Evolutionary conservation across 2,797 vertebrate genomes (phyloP).

Genomic region (Phoeniculus purpureus): DNA sequence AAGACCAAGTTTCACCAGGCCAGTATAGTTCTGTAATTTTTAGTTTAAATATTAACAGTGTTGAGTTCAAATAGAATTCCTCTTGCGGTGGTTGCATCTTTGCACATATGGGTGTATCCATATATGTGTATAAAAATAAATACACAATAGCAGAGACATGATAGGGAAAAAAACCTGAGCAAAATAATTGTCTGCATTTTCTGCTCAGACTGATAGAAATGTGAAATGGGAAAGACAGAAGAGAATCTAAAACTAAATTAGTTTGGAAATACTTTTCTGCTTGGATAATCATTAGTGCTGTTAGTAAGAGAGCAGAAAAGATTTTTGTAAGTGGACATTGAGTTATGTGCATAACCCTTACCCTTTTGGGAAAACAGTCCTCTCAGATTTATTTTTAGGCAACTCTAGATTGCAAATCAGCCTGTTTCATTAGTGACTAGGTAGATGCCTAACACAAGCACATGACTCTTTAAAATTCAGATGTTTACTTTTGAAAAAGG

Average conservation of each 20-base stretch:
- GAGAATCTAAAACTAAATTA: neutral
- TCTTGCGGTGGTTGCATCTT: neutral
- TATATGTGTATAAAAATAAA: neutral
- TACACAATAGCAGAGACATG: neutral
- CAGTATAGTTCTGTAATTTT: neutral
- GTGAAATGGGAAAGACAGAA: neutral
- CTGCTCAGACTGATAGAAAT: neutral
- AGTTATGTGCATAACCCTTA: conserved; percentile 1
- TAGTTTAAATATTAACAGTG: neutral
- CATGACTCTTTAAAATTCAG: neutral
- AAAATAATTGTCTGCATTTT: neutral
- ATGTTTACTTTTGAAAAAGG: neutral
- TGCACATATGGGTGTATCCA: neutral
- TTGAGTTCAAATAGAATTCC: neutral
- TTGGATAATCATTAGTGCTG: neutral
- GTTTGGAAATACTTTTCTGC: neutral
- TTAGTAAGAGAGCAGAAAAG: neutral
- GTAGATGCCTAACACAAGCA: neutral
- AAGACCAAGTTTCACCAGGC: neutral
- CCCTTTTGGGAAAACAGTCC: neutral
- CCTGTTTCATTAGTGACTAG: neutral
- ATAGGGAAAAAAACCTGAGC: neutral
- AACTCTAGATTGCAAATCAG: neutral
- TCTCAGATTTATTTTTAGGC: conserved; percentile 37
- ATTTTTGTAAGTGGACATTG: neutral